A percentile compares a stretch with the other conserved stretches of the same genome.
phyloP scores from a whole-genome alignment of 2,113 vertebrate species.

The Indicator maculatus region DNA sequence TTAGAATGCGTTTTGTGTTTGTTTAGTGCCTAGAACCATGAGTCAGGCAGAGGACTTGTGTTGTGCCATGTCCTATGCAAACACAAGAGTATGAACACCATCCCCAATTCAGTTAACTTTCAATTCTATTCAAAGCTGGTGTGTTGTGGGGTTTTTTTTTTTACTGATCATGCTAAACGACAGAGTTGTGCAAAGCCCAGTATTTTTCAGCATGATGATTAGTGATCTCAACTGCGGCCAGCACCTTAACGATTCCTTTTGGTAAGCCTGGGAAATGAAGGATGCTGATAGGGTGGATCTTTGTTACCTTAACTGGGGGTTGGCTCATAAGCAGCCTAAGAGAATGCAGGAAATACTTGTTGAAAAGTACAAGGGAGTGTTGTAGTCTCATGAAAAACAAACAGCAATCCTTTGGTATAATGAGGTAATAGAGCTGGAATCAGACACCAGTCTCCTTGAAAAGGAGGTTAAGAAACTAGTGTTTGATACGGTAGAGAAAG shows the following conservation, averaged over 20 bases:
- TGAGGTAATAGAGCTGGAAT: not conserved
- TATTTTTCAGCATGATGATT: not conserved
- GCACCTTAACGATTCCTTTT: not conserved
- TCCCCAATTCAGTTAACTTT: not conserved
- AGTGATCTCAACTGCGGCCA: not conserved
- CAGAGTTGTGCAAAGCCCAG: not conserved
- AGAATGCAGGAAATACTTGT: not conserved
- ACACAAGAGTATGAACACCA: not conserved
- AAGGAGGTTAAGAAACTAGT: slow-evolving; percentile 2
- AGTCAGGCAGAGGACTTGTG: not conserved
- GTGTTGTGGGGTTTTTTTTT: too few relatives aligned
- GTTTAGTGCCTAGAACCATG: not conserved
- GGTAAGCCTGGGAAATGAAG: not conserved
- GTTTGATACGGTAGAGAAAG: not conserved
- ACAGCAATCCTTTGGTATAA: not conserved
- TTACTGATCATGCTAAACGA: too few relatives aligned
- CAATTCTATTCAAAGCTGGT: not conserved
- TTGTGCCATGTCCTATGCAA: not conserved
- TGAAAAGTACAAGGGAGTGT: not conserved
- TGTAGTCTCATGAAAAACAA: not conserved
- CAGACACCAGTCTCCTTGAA: not conserved
- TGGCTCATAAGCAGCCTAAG: not conserved
- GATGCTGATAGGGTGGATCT: not conserved
- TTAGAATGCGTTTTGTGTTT: not conserved
- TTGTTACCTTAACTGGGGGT: not conserved